Conservation (phyloP, 1,140 invertebrate species). For the Epicauta chinensis region DNA sequence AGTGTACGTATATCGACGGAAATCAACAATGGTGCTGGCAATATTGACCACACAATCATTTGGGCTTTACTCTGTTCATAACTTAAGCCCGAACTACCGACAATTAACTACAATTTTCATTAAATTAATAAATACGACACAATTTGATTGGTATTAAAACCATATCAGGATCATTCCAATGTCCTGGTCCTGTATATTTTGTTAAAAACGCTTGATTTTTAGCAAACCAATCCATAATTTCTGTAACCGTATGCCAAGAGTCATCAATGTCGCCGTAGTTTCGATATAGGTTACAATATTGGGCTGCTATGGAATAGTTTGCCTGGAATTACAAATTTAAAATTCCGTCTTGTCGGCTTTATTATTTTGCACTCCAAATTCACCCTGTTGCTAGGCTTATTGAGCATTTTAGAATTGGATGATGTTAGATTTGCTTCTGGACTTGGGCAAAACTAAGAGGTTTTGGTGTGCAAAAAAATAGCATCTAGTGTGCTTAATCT, state of each 20-base stretch:
- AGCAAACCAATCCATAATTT: slow-evolving; percentile 72
- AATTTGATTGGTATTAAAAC: slow-evolving; percentile 46
- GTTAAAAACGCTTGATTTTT: slow-evolving; percentile 65
- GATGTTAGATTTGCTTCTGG: too few species aligned
- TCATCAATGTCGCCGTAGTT: slow-evolving; percentile 82
- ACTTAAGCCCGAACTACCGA: slow-evolving; percentile 81
- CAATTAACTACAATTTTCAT: slow-evolving; percentile 54
- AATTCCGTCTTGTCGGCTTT: too few species aligned
- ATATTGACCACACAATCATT: slow-evolving; percentile 86
- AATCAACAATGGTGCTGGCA: slow-evolving; percentile 85
- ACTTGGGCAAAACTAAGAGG: too few species aligned
- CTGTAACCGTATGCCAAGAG: slow-evolving; percentile 62
- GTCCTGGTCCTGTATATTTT: slow-evolving; percentile 69
- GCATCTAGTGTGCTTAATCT: too few species aligned
- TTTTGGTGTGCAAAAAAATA: too few species aligned
- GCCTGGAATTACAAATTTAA: slow-evolving; percentile 45
- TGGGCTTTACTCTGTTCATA: slow-evolving; percentile 76
- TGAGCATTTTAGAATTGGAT: too few species aligned
- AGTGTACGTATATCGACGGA: slow-evolving; percentile 77
- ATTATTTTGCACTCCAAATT: too few species aligned
- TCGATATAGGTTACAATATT: slow-evolving; percentile 79
- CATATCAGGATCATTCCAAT: slow-evolving; percentile 91
- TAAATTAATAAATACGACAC: neutral
- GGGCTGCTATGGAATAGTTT: slow-evolving; percentile 59
- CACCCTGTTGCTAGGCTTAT: too few species aligned